Conservation (phyloP, 1,140 invertebrate genomes). For the Nomia melanderi region DNA sequence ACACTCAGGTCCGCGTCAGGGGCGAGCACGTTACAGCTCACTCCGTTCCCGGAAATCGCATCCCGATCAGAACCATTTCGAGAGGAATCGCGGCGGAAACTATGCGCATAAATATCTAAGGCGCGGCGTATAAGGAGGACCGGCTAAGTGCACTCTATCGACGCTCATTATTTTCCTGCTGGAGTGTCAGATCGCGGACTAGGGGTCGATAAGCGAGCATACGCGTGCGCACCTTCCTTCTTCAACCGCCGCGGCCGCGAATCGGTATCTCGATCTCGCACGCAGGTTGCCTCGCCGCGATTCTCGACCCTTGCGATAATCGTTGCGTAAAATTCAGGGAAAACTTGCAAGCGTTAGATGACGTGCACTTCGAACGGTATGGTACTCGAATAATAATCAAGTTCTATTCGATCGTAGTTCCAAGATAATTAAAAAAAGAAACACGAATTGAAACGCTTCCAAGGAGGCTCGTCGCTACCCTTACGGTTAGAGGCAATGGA, state of each 20-base stretch:
- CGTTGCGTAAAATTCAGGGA: too few relatives aligned
- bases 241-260: neutral
- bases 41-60: constrained; percentile 19
- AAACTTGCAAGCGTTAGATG: too few relatives aligned
- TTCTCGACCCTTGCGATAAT: constrained; percentile 10
- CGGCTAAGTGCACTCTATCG: constrained; percentile 46
- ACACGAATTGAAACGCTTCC: too few relatives aligned
- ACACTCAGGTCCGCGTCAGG: neutral
- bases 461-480: too few relatives aligned
- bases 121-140: constrained; percentile 33
- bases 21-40: neutral
- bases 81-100: constrained; percentile 13
- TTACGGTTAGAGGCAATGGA: too few relatives aligned
- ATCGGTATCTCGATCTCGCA: constrained; percentile 52
- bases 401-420: too few relatives aligned
- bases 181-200: constrained; percentile 41
- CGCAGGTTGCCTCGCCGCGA: constrained; percentile 59
- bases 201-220: constrained; percentile 60
- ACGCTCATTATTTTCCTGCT: constrained; percentile 46
- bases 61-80: constrained; percentile 18
- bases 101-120: constrained; percentile 31
- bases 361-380: too few relatives aligned
- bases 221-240: constrained; percentile 39
- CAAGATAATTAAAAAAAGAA: too few relatives aligned
- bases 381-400: too few relatives aligned